phyloP scores from a whole-genome alignment of 2,888 invertebrate species.

The Candidula unifasciata region DNA sequence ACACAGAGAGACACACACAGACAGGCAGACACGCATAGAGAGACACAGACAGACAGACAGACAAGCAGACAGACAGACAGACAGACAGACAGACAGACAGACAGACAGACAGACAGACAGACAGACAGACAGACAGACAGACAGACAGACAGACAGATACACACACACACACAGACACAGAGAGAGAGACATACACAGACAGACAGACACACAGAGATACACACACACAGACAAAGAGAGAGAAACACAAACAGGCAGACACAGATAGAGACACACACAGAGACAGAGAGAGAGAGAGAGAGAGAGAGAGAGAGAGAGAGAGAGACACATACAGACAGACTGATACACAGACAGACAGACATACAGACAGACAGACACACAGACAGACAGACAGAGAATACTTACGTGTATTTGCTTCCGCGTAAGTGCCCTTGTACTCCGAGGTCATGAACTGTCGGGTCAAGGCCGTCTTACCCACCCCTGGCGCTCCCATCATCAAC shows the following conservation, averaged over 20 bases:
- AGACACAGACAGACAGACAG: not conserved
- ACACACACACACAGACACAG: not conserved
- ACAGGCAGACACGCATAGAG: not conserved
- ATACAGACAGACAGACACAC: conserved; percentile 13
- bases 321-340: not conserved
- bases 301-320: not conserved
- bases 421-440: conserved; percentile 82
- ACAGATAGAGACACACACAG: not conserved
- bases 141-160: not conserved
- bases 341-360: not conserved
- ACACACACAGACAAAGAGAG: not conserved
- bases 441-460: conserved; percentile 85
- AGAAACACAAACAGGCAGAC: not conserved
- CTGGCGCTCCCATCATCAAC: conserved; percentile 83
- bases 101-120: too few species aligned
- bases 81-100: not conserved
- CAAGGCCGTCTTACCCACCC: conserved; percentile 85
- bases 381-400: conserved; percentile 37
- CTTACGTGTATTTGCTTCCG: conserved; percentile 52
- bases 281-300: not conserved
- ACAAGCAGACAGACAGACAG: not conserved
- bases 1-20: not conserved
- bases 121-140: not conserved
- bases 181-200: not conserved
- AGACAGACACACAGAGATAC: not conserved